These are phyloP conservation scores for Leptopilina syphax DNA, from an alignment of 2,888 invertebrate species.

Conservation along the genomic window DNA sequence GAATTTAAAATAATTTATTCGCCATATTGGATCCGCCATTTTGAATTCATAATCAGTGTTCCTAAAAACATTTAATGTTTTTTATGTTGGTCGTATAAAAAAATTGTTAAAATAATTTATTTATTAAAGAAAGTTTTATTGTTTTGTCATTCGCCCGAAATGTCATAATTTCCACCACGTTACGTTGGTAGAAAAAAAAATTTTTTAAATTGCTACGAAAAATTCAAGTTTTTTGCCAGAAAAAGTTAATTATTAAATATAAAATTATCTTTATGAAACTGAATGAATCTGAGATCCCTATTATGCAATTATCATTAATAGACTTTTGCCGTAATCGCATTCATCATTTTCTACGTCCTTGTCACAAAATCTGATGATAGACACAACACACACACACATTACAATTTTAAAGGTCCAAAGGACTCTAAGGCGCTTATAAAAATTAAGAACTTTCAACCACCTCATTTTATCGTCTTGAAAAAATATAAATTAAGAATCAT, in stretches of 20 bases:
- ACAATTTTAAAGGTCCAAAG: background rate
- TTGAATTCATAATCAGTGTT: too few relatives aligned
- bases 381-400: background rate
- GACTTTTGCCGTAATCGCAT: slow-evolving; percentile 8
- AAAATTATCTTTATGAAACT: background rate
- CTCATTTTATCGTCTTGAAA: slow-evolving; percentile 6
- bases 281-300: slow-evolving; percentile 1
- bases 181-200: too few relatives aligned
- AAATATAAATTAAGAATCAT: slow-evolving; percentile 20
- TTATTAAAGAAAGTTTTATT: too few relatives aligned
- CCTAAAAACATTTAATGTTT: too few relatives aligned
- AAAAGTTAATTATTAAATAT: background rate
- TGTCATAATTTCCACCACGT: too few relatives aligned
- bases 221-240: background rate
- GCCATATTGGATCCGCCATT: too few relatives aligned
- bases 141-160: too few relatives aligned
- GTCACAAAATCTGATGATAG: slow-evolving; percentile 18
- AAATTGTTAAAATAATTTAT: too few relatives aligned
- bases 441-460: slow-evolving; percentile 18
- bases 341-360: slow-evolving; percentile 25
- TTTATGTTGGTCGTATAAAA: too few relatives aligned
- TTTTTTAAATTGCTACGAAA: too few relatives aligned
- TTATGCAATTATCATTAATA: slow-evolving; percentile 26
- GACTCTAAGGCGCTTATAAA: background rate
- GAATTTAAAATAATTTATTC: too few relatives aligned